Percentiles rank a stretch among this genome's conserved stretches.
Conservation (phyloP, 2,797 vertebrate species). For the Alosa sapidissima region DNA sequence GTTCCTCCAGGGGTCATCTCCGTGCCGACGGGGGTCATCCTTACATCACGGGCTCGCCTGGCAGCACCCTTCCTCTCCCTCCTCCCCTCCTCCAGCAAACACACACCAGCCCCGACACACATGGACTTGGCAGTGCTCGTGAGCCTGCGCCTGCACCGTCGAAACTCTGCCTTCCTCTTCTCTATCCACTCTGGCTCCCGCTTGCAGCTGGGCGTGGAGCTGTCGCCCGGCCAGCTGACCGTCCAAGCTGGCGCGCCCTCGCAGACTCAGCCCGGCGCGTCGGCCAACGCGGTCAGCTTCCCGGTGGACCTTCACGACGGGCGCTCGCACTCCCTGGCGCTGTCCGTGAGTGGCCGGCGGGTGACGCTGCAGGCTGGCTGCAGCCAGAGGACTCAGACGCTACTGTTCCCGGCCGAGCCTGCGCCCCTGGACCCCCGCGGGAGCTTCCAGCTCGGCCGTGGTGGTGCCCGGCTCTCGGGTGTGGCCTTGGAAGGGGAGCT, state of each 20-base stretch:
- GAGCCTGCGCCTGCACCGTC: conserved; percentile 92
- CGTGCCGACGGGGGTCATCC: conserved; percentile 91
- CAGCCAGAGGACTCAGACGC: conserved; percentile 72
- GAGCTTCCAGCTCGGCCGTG: conserved; percentile 90
- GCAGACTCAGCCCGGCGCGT: background rate
- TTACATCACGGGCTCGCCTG: conserved; percentile 87
- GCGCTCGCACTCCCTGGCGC: conserved; percentile 92
- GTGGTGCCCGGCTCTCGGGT: conserved; percentile 61
- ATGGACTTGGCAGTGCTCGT: conserved; percentile 85
- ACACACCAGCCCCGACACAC: conserved; percentile 49
- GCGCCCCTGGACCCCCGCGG: conserved; percentile 81
- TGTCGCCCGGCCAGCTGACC: conserved; percentile 84
- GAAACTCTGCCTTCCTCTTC: conserved; percentile 95
- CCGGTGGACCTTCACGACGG: conserved; percentile 93
- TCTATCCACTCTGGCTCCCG: conserved; percentile 82
- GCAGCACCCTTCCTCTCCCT: conserved; percentile 79
- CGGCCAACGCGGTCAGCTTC: conserved; percentile 85
- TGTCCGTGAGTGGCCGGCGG: conserved; percentile 82
- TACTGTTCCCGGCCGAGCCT: conserved; percentile 48
- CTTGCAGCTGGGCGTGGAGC: conserved; percentile 93
- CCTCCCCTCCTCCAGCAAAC: conserved; percentile 65
- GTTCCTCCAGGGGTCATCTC: conserved; percentile 90
- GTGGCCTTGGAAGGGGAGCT: conserved; percentile 91
- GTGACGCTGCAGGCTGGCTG: conserved; percentile 94
- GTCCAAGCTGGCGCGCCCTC: conserved; percentile 79